A percentile compares a stretch with the other conserved stretches of the same genome.
Conservation (phyloP, 2,797 vertebrate species). For the Gadopsis bispinosus region DNA sequence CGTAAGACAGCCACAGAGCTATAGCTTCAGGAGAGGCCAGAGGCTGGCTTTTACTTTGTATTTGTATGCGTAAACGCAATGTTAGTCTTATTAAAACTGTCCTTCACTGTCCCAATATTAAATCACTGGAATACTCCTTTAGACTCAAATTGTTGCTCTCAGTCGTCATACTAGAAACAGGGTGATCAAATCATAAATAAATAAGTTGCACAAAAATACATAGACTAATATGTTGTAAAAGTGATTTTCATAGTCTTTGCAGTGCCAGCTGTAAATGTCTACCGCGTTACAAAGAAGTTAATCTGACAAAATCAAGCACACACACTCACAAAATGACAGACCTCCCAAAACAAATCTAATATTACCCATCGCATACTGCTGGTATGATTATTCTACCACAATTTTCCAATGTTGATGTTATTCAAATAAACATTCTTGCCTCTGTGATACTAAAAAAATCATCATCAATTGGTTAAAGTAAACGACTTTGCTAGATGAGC, state of each 20-base stretch:
- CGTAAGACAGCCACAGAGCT: not conserved
- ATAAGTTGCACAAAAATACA: not conserved
- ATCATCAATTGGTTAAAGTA: constrained; percentile 31
- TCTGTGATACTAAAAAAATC: constrained; percentile 24
- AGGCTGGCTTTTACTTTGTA: no score
- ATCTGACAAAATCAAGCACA: constrained; percentile 10
- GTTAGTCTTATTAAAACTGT: not conserved
- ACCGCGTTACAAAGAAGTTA: not conserved
- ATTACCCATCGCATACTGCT: constrained; percentile 17
- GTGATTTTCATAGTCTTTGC: not conserved
- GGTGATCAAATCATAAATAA: not conserved
- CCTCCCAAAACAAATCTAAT: constrained; percentile 27
- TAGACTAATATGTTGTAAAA: not conserved
- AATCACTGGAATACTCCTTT: not conserved
- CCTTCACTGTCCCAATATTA: not conserved
- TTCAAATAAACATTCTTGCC: constrained; percentile 29
- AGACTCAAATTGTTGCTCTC: not conserved
- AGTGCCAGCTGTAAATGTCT: not conserved
- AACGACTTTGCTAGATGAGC: constrained; percentile 27
- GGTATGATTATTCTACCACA: constrained; percentile 39
- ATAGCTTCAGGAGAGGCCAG: not conserved
- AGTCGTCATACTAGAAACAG: not conserved
- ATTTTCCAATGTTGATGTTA: constrained; percentile 9
- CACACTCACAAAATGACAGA: not conserved
- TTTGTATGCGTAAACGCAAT: no score